These are phyloP conservation scores for Lethenteron camtschaticum DNA, from an alignment of 2,113 vertebrate species.

Conservation along the genomic window DNA sequence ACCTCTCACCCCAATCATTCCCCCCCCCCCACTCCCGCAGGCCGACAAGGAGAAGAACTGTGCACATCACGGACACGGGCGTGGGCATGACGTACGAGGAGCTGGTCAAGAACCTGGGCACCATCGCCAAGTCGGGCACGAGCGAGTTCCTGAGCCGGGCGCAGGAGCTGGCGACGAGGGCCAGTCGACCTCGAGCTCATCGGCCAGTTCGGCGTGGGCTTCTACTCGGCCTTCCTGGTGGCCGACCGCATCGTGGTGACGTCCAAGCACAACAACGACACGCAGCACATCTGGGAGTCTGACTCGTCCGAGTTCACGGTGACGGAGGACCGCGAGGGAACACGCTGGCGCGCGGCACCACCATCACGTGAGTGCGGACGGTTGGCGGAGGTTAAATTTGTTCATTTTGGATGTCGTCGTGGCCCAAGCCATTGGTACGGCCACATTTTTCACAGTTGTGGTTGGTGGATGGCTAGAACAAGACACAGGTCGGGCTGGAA, in stretches of 20 bases:
- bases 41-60: conserved; percentile 97
- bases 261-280: conserved; percentile 87
- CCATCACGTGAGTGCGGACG: conserved; percentile 54
- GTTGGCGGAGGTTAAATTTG: neutral
- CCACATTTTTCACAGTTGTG: no score
- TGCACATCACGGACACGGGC: conserved; percentile 83
- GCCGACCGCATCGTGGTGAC: conserved; percentile 91
- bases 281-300: conserved; percentile 95
- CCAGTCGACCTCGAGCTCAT: conserved; percentile 89
- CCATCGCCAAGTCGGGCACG: conserved; percentile 93
- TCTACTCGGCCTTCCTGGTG: conserved; percentile 94
- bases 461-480: neutral
- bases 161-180: conserved; percentile 58
- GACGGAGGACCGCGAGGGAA: conserved; percentile 63
- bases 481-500: no score
- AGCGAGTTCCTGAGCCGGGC: conserved; percentile 92
- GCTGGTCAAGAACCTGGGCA: conserved; percentile 76
- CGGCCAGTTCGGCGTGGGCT: conserved; percentile 94
- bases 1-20: no score
- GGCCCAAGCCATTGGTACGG: no score
- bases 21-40: conserved; percentile 19
- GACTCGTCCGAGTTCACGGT: conserved; percentile 89
- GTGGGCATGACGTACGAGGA: conserved; percentile 95
- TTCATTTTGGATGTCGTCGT: neutral
- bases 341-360: conserved; percentile 74